Conservation (phyloP, 2,113 vertebrate genomes). For the Heliornis fulica region DNA sequence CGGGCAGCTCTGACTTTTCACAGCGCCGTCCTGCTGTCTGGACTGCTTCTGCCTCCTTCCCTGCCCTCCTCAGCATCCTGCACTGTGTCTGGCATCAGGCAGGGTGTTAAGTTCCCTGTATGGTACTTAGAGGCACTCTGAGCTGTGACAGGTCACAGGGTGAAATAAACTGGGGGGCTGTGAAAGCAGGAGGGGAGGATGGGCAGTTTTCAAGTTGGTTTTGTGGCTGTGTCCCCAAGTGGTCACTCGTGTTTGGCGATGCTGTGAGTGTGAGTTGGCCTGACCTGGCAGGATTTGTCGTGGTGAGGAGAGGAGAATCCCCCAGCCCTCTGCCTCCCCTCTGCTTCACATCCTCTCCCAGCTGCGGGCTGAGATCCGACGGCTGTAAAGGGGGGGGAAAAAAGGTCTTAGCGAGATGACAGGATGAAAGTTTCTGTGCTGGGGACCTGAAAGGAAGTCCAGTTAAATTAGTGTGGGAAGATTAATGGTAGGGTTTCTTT, state of each 20-base stretch:
- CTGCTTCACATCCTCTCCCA: not conserved
- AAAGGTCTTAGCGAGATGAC: not conserved
- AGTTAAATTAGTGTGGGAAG: conserved; percentile 1
- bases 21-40: not conserved
- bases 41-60: not conserved
- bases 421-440: not conserved
- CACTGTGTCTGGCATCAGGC: not conserved
- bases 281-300: not conserved
- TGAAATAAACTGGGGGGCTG: not conserved
- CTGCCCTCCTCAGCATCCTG: not conserved
- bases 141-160: not conserved
- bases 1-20: not conserved
- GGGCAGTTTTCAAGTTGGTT: not conserved
- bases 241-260: not conserved
- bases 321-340: not conserved
- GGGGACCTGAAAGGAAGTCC: not conserved
- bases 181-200: not conserved
- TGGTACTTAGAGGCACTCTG: not conserved
- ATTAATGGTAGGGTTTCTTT: not conserved
- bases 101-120: not conserved
- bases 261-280: not conserved
- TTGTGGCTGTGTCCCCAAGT: not conserved
- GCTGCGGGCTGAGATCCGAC: not conserved
- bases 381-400: not conserved
- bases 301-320: not conserved